Conservation (phyloP, 1,140 invertebrate genomes). For the Drosophila parvula region DNA sequence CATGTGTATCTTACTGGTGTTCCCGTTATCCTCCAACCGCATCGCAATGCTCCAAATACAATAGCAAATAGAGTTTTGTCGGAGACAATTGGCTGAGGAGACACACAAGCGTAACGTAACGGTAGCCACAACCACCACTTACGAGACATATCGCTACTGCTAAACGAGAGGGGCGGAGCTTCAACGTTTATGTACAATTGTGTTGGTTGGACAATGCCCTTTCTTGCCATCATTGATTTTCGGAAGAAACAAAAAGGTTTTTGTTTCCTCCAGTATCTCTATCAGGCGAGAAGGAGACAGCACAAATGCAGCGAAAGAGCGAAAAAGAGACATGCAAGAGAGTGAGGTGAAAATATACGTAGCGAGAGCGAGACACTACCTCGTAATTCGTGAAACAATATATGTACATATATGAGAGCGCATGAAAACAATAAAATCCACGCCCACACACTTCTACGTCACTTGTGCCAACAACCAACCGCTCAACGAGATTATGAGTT, state of each 20-base stretch:
- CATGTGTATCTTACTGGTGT: constrained; percentile 10
- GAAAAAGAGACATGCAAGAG: constrained; percentile 1
- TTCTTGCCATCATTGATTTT: constrained; percentile 59
- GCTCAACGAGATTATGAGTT: constrained; percentile 32
- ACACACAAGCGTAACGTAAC: constrained; percentile 59
- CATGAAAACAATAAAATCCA: constrained; percentile 62
- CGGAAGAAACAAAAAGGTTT: constrained; percentile 46
- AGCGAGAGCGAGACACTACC: constrained; percentile 47
- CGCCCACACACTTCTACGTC: constrained; percentile 58
- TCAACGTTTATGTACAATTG: constrained; percentile 31
- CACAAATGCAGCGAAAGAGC: constrained; percentile 5
- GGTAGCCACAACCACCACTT: constrained; percentile 37
- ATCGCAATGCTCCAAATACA: constrained; percentile 55
- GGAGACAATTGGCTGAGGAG: constrained; percentile 69
- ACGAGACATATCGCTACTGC: constrained; percentile 3
- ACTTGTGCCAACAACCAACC: constrained; percentile 44
- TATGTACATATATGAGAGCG: constrained; percentile 49
- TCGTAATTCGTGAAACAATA: constrained; percentile 65
- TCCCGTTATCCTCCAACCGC: constrained; percentile 55
- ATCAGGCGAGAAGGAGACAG: constrained; percentile 15
- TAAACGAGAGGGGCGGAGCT: constrained; percentile 62
- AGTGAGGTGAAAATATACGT: constrained; percentile 17
- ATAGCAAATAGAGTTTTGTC: constrained; percentile 65
- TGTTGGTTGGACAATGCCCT: constrained; percentile 60
- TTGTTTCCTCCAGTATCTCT: constrained; percentile 34